Evolutionary conservation across 1,140 invertebrate species (phyloP).

Genomic region (Drosophila ohnishii): DNA sequence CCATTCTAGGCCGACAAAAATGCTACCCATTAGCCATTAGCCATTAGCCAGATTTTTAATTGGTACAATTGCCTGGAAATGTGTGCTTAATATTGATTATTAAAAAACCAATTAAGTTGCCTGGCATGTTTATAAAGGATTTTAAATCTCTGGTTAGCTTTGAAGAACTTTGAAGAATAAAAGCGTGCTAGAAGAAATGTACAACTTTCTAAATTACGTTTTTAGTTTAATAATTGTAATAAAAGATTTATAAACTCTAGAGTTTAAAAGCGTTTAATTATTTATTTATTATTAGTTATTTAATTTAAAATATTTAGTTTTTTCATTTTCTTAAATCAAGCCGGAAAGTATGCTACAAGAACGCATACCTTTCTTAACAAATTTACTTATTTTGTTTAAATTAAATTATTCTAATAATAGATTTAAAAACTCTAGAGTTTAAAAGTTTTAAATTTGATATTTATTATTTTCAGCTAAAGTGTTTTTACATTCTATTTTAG

Average conservation of each 20-base stretch:
- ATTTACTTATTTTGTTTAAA: no score
- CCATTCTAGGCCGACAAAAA: not conserved
- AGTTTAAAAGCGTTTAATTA: no score
- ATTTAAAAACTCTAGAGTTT: not conserved
- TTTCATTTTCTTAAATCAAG: no score
- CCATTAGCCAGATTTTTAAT: slow-evolving; percentile 4
- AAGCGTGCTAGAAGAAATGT: no score
- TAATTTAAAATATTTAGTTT: no score
- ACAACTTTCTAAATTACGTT: no score
- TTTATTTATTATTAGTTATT: no score
- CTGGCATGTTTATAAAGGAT: no score
- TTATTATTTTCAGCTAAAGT: not conserved
- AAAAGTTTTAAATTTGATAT: not conserved
- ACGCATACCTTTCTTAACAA: no score
- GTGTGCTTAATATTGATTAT: not conserved
- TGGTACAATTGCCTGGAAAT: not conserved
- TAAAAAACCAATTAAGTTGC: not conserved
- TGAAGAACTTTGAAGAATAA: not conserved
- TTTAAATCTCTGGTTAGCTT: not conserved
- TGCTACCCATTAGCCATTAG: slow-evolving; percentile 4
- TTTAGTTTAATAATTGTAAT: no score
- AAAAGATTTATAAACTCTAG: no score
- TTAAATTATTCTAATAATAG: not conserved
- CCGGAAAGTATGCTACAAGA: no score
- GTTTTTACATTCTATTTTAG: not conserved